phyloP scores from a whole-genome alignment of 2,113 vertebrate genomes.

The Pogona vitticeps region DNA sequence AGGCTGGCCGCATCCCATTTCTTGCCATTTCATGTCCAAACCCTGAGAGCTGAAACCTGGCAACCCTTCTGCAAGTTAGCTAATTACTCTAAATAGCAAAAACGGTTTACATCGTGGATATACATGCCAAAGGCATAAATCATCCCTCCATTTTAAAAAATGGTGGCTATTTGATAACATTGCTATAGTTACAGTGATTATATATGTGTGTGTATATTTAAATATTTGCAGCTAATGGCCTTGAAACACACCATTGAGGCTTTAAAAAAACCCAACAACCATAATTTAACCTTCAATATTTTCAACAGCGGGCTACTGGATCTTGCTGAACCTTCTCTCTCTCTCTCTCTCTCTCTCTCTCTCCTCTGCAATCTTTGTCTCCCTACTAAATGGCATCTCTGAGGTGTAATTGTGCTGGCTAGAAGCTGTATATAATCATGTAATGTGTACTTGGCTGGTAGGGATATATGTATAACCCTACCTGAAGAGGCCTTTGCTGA shows the following conservation, averaged over 20 bases:
- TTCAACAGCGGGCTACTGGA: background rate
- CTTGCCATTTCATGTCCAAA: too few relatives aligned
- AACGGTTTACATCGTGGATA: background rate
- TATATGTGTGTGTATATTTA: background rate
- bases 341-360: fast-evolving
- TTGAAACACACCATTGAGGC: background rate
- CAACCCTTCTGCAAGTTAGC: background rate
- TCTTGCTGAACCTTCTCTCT: background rate
- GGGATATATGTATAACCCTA: slow-evolving; percentile 44
- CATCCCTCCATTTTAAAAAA: background rate
- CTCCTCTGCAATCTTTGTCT: background rate
- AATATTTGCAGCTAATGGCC: background rate
- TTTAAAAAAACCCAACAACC: too few relatives aligned
- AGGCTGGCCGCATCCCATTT: too few relatives aligned
- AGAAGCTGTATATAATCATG: background rate
- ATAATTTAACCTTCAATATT: slow-evolving; percentile 8
- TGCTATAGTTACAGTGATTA: background rate
- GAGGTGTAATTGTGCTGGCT: background rate
- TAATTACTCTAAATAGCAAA: slow-evolving; percentile 6
- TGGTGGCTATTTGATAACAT: background rate
- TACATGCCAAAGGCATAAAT: background rate
- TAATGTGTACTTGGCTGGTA: slow-evolving; percentile 9
- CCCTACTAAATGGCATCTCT: background rate
- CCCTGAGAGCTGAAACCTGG: too few relatives aligned
- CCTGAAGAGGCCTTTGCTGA: slow-evolving; percentile 68